Evolutionary conservation across 2,113 vertebrate species (phyloP).

Genomic region (Corythoichthys intestinalis): DNA sequence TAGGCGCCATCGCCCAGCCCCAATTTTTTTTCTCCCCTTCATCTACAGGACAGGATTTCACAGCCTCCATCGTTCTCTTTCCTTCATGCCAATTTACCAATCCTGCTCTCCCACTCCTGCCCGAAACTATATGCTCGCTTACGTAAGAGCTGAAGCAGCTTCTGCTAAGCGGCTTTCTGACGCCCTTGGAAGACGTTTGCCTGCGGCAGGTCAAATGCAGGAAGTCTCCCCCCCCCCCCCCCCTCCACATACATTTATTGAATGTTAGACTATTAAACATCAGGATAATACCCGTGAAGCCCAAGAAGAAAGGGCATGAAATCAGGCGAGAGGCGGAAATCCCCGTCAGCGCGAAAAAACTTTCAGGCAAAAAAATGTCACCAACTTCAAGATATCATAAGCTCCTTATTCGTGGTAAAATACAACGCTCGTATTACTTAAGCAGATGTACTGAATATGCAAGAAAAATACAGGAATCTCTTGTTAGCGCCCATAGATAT

Average conservation of each 20-base stretch:
- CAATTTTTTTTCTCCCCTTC: background rate
- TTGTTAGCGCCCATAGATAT: no score
- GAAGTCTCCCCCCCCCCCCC: constrained; percentile 15
- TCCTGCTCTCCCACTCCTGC: constrained; percentile 16
- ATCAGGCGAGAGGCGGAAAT: constrained; percentile 32
- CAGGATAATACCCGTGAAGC: background rate
- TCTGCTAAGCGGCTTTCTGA: constrained; percentile 61
- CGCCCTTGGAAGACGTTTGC: constrained; percentile 54
- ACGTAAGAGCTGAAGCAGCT: constrained; percentile 51
- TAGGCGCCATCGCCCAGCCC: no score
- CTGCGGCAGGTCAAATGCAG: constrained; percentile 50
- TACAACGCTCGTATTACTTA: no score
- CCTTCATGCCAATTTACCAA: constrained; percentile 26
- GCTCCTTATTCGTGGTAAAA: constrained; percentile 6
- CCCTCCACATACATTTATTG: constrained; percentile 31
- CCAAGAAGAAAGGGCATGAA: constrained; percentile 23
- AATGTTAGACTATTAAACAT: constrained; percentile 21
- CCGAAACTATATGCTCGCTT: constrained; percentile 36
- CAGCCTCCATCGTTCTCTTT: constrained; percentile 19
- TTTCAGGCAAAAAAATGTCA: constrained; percentile 16
- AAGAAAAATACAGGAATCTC: no score
- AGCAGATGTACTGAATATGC: no score
- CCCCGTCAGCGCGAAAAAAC: constrained; percentile 21
- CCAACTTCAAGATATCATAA: constrained; percentile 39
- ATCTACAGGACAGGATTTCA: constrained; percentile 32